A percentile compares a stretch with the other conserved stretches of the same genome.
phyloP scores from a whole-genome alignment of 2,113 vertebrate genomes.

The Embiotoca jacksoni region DNA sequence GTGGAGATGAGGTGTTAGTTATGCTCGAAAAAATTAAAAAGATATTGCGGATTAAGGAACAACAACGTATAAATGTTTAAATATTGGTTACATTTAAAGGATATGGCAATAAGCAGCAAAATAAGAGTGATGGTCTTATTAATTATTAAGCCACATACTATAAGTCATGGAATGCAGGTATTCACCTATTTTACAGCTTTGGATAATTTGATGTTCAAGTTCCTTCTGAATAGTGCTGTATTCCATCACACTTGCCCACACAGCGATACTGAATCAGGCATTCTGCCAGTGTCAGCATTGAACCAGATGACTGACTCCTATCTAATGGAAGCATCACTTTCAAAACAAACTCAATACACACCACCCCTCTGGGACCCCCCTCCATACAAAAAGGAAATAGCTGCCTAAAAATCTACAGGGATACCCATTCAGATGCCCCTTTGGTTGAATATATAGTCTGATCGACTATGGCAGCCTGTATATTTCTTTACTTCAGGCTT shows the following conservation, averaged over 20 bases:
- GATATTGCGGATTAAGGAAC: neutral
- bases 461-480: slow-evolving; percentile 61
- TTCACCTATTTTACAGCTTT: slow-evolving; percentile 14
- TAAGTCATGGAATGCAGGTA: neutral
- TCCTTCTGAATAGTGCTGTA: slow-evolving; percentile 34
- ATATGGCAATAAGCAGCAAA: too few relatives aligned
- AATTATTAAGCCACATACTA: neutral
- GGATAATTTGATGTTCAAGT: slow-evolving; percentile 43
- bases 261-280: slow-evolving; percentile 64
- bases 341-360: slow-evolving; percentile 73
- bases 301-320: slow-evolving; percentile 70
- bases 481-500: slow-evolving; percentile 60
- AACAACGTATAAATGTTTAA: neutral
- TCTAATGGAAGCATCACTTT: slow-evolving; percentile 74
- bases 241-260: slow-evolving; percentile 47
- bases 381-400: slow-evolving; percentile 62
- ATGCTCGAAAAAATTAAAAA: neutral
- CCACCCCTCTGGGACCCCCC: slow-evolving; percentile 53
- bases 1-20: slow-evolving; percentile 43
- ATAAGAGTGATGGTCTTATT: neutral
- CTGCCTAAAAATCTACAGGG: slow-evolving; percentile 62
- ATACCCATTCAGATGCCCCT: slow-evolving; percentile 47
- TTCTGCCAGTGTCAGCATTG: slow-evolving; percentile 64
- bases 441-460: slow-evolving; percentile 61
- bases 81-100: neutral